Evolutionary conservation across 1,140 invertebrate species (phyloP), one percentile per base, ranked within the genome.

Genomic region (Vanessa atalanta): DNA sequence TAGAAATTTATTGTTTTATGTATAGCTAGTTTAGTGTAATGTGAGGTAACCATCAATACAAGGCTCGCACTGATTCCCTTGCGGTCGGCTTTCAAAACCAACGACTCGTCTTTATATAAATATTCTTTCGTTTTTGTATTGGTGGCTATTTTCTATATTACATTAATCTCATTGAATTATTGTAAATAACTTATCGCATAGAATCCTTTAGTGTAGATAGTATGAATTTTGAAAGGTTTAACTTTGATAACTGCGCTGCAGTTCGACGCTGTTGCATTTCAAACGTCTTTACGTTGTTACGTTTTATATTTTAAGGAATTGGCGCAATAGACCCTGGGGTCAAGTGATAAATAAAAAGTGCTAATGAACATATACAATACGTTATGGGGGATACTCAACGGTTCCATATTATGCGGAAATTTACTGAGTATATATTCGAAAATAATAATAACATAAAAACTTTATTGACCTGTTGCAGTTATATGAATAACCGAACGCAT

Each of bases 281-380:
- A 70, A 16, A 63, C 37, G 7, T 15, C 20, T 16, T n/a, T n/a
- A 16, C 16, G 15, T 53, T 66, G 47, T 60, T 43, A 43, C 37
- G 37, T 43, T 43, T 47, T 67, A 14, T 20, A 14, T 67, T 14
- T 26, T 50, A 63, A n/a, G 70, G 48, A 66, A 55, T 72, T 60
- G 70, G 70, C 67, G 70, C 70, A 66, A 72, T n/a, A 72, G 70
- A 66, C 70, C 70, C n/a, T 37, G 14, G 15, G 75, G 72, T 79
- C 75, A 72, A 73, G 76, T 78, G 79, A 76, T 78, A 72, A 73
- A 53, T 66, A 61, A 61, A 61, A 70, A 70, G 66, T 75, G 69
- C 73, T 70, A 66, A 70, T 20, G 65, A 75, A 75, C 61, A 65
- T 70, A 66, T 72, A 72, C 53, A 47, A 20, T 68, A 68, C 51